phyloP scores from a whole-genome alignment of 2,113 vertebrate species.

The Pseudopipra pipra region DNA sequence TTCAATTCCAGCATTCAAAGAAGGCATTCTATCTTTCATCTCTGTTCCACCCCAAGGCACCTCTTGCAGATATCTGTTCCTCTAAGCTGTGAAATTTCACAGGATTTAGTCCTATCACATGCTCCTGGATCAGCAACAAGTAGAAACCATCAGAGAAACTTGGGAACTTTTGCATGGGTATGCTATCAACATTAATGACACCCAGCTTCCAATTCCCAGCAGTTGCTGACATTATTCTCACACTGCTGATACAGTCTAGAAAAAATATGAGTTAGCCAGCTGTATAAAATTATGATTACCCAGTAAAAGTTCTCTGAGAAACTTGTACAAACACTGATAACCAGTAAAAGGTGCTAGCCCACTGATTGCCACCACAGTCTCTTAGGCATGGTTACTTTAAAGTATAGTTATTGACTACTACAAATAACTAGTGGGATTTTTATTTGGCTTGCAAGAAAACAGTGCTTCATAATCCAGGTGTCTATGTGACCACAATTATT shows the following conservation, averaged over 20 bases:
- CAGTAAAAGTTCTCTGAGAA: neutral
- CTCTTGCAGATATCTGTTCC: neutral
- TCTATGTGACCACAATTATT: neutral
- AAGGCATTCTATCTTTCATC: neutral
- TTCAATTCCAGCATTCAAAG: neutral
- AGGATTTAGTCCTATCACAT: neutral
- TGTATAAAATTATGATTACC: neutral
- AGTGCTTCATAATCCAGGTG: neutral
- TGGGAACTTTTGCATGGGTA: neutral
- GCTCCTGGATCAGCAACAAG: neutral
- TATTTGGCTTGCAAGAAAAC: neutral
- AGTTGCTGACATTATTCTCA: neutral
- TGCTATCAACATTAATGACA: neutral
- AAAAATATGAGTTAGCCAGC: neutral
- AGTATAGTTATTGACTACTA: neutral
- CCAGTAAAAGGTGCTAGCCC: neutral
- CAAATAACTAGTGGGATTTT: neutral
- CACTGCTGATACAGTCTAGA: neutral
- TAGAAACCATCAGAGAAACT: neutral
- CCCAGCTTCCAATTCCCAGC: neutral
- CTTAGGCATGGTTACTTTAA: neutral
- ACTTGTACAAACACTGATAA: neutral
- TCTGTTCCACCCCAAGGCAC: neutral
- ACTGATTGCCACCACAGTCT: neutral
- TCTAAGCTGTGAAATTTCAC: neutral